Conservation (phyloP, 2,888 invertebrate genomes). For the Therioaphis trifolii region DNA sequence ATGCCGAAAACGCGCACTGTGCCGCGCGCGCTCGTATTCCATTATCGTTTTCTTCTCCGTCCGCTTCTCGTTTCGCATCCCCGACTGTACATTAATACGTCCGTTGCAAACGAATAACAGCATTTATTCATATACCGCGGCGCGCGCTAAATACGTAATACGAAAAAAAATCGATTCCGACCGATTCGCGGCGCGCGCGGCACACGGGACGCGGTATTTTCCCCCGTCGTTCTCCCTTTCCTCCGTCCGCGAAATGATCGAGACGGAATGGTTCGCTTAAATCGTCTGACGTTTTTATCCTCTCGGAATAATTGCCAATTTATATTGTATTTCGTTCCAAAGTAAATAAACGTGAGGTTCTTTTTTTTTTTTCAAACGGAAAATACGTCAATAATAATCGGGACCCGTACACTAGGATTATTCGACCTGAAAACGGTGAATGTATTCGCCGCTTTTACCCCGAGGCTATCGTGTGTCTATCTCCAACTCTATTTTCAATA, state of each 20-base stretch:
- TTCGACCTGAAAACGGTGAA: neutral
- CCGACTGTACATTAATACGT: no score
- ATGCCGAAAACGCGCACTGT: no score
- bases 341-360: slow-evolving; percentile 42
- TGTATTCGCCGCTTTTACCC: neutral
- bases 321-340: slow-evolving; percentile 30
- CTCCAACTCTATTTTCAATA: no score
- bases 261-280: neutral
- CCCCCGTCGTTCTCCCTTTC: no score
- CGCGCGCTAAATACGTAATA: neutral
- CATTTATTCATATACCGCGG: neutral
- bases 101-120: no score
- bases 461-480: no score
- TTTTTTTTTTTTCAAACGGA: neutral
- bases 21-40: no score
- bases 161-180: slow-evolving; percentile 8
- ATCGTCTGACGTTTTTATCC: slow-evolving; percentile 40
- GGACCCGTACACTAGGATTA: neutral
- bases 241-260: neutral
- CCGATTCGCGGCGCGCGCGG: neutral
- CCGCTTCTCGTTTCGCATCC: no score
- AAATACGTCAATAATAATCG: slow-evolving; percentile 37
- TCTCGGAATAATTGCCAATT: slow-evolving; percentile 47
- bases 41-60: no score
- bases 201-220: neutral